Percentiles rank a stretch among this genome's conserved stretches.
Conservation (phyloP, 2,113 vertebrate genomes). For the Anoplopoma fimbria region DNA sequence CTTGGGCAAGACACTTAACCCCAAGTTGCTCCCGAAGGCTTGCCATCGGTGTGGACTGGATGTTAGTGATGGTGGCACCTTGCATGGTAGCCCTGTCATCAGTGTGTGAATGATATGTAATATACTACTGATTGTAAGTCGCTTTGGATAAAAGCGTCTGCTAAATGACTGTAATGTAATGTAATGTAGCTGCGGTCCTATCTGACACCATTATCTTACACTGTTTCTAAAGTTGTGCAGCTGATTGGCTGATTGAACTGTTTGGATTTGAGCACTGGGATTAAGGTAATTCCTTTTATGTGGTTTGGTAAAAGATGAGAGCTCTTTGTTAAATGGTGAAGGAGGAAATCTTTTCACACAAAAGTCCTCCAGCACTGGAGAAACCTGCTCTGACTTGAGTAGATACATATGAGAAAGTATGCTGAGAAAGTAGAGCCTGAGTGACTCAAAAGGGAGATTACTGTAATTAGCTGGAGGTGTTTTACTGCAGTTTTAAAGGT, state of each 20-base stretch:
- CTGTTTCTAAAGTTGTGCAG: background rate
- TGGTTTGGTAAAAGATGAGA: background rate
- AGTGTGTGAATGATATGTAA: too few species aligned
- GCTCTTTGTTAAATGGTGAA: background rate
- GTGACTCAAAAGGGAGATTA: background rate
- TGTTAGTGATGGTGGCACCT: too few species aligned
- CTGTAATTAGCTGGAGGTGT: background rate
- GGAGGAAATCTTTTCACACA: background rate
- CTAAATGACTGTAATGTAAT: too few species aligned
- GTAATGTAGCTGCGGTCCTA: background rate
- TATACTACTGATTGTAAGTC: too few species aligned
- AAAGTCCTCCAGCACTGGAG: background rate
- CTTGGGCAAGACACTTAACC: too few species aligned
- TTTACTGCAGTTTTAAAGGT: background rate
- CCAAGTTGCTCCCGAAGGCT: too few species aligned
- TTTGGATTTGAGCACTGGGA: background rate
- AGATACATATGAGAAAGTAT: background rate
- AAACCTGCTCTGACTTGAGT: slow-evolving; percentile 21
- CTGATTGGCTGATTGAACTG: background rate
- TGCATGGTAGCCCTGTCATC: too few species aligned
- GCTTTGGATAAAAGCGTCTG: too few species aligned
- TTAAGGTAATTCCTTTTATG: background rate
- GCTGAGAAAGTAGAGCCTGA: background rate
- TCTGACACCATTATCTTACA: background rate
- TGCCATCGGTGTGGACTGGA: too few species aligned